These are phyloP conservation scores for Ptilonorhynchus violaceus DNA, from an alignment of 2,113 vertebrate genomes.

Conservation along the genomic window DNA sequence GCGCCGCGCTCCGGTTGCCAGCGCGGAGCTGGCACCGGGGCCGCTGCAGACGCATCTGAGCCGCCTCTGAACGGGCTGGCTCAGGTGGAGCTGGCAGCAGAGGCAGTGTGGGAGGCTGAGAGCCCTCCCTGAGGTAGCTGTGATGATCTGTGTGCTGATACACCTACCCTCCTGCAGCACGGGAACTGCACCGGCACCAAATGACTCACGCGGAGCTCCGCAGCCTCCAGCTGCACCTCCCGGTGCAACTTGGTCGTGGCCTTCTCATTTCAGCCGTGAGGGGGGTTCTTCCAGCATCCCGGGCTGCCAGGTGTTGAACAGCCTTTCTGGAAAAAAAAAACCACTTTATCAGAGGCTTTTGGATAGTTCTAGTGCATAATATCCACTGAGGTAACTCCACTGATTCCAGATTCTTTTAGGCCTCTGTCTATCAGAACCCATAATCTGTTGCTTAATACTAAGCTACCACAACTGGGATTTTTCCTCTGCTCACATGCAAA, in stretches of 20 bases:
- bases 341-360: not conserved
- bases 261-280: accelerated
- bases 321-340: not conserved
- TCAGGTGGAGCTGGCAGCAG: constrained; percentile 28
- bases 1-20: not conserved
- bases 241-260: not conserved
- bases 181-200: not conserved
- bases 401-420: not conserved
- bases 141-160: constrained; percentile 20
- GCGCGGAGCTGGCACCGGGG: not conserved
- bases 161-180: not conserved
- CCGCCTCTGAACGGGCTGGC: not conserved
- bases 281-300: not conserved
- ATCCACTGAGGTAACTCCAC: not conserved
- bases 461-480: not conserved
- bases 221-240: not conserved
- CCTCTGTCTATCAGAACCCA: not conserved
- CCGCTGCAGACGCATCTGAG: not conserved
- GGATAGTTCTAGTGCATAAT: not conserved
- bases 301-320: not conserved
- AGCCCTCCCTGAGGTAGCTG: not conserved
- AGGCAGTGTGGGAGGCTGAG: constrained; percentile 1
- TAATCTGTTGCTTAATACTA: not conserved
- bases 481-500: not conserved
- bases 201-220: not conserved